Percentiles rank a stretch among this genome's conserved stretches.
These are phyloP conservation scores for Mesorhabditis spiculigera DNA, from an alignment of 2,888 invertebrate genomes.

Conservation along the genomic window DNA sequence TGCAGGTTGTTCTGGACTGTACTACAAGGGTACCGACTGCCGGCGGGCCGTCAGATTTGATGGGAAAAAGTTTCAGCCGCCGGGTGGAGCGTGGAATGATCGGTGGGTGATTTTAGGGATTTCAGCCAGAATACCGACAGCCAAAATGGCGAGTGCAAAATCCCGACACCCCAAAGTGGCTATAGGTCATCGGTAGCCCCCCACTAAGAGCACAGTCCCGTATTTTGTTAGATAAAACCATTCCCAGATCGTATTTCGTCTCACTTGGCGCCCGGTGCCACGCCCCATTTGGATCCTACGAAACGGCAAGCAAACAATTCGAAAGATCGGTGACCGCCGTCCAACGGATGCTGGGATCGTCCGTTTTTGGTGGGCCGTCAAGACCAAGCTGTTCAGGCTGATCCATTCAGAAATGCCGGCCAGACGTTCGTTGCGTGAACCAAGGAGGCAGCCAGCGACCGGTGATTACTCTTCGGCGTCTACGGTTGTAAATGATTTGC, in stretches of 20 bases:
- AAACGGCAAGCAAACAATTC: conserved; percentile 47
- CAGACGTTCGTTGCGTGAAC: neutral
- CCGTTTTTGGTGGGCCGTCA: neutral
- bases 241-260: conserved; percentile 6
- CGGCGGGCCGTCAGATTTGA: conserved; percentile 42
- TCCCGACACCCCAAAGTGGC: too few relatives aligned
- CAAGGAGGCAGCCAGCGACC: neutral
- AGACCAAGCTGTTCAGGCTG: neutral
- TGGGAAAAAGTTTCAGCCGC: conserved; percentile 43
- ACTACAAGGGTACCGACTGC: conserved; percentile 32
- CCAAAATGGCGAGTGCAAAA: too few relatives aligned
- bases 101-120: conserved; percentile 21
- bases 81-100: conserved; percentile 43
- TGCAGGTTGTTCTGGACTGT: conserved; percentile 44
- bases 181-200: too few relatives aligned
- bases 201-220: neutral
- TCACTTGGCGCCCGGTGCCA: conserved; percentile 9
- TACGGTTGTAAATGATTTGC: neutral
- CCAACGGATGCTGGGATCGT: conserved; percentile 40
- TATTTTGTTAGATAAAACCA: too few relatives aligned
- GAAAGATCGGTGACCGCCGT: conserved; percentile 48
- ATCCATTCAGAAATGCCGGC: neutral
- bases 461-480: neutral
- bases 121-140: conserved; percentile 14
- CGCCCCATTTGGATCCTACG: conserved; percentile 34